Conservation (phyloP, 2,797 vertebrate species). For the Arctocebus calabarensis region DNA sequence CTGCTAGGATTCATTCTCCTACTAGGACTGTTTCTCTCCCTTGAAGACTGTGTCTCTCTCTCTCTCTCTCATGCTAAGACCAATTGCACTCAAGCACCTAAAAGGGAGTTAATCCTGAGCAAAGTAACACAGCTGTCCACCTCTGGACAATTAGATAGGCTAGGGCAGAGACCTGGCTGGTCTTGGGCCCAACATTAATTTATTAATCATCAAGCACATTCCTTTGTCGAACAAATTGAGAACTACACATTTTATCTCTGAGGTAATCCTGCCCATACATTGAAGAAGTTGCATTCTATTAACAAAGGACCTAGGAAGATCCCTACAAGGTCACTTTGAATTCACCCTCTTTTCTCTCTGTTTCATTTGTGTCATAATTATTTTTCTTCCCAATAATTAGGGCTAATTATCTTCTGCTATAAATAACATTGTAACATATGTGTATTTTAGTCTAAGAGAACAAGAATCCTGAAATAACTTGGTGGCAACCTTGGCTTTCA, state of each 20-base stretch:
- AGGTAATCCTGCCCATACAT: not conserved
- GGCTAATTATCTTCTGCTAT: not conserved
- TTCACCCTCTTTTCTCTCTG: not conserved
- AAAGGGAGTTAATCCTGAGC: no score
- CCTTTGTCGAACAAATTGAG: not conserved
- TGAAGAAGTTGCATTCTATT: not conserved
- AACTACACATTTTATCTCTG: not conserved
- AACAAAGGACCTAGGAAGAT: not conserved
- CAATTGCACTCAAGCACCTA: no score
- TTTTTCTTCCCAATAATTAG: not conserved
- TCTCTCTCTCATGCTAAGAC: no score
- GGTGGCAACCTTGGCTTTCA: not conserved
- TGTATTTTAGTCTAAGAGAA: not conserved
- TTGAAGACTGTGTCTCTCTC: no score
- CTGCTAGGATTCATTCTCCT: no score
- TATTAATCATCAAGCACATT: not conserved
- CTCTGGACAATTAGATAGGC: no score
- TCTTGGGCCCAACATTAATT: no score
- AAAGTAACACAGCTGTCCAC: no score
- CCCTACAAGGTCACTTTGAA: not conserved
- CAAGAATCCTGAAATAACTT: not conserved
- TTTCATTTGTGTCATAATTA: not conserved
- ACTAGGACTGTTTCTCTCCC: no score
- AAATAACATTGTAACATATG: not conserved
- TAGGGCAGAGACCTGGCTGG: no score